Percentiles rank a stretch among this genome's conserved stretches.
phyloP scores from a whole-genome alignment of 2,113 vertebrate genomes.

The Aphelocoma coerulescens region DNA sequence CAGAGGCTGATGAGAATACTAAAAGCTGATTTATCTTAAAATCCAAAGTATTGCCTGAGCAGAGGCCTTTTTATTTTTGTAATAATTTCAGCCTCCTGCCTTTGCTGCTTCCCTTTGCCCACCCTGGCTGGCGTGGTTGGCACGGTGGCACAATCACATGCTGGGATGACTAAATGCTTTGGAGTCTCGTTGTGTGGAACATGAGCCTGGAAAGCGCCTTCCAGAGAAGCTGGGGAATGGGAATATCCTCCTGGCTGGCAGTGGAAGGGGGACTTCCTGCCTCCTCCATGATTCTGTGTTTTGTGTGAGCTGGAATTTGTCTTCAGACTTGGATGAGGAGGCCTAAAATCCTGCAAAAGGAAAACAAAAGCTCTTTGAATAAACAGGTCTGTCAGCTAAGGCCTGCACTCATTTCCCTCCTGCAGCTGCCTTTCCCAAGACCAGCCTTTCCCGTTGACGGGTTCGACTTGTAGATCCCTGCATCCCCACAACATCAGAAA shows the following conservation, averaged over 20 bases:
- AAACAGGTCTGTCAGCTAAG: background rate
- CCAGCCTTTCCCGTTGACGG: background rate
- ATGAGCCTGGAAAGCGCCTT: background rate
- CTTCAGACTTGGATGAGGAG: background rate
- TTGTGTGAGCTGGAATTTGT: background rate
- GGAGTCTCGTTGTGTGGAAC: background rate
- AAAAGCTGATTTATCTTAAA: background rate
- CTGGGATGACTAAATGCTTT: conserved; percentile 40
- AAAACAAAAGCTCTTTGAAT: background rate
- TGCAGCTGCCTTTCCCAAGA: background rate
- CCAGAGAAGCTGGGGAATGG: conserved; percentile 7
- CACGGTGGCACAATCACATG: conserved; percentile 1
- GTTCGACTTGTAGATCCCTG: fast-evolving
- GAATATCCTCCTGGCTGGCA: background rate
- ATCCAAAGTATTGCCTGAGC: background rate
- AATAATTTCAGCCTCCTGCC: background rate
- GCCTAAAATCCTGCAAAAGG: background rate
- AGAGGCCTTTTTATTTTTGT: background rate
- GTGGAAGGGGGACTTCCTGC: background rate
- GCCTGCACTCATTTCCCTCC: background rate
- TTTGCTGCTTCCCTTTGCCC: background rate
- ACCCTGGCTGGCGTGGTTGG: background rate
- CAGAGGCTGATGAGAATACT: background rate
- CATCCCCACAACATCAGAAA: background rate
- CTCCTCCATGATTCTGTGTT: background rate